Base-by-base conservation (phyloP, 2,888 invertebrate genomes). In the Tupiocoris notatus region DNA sequence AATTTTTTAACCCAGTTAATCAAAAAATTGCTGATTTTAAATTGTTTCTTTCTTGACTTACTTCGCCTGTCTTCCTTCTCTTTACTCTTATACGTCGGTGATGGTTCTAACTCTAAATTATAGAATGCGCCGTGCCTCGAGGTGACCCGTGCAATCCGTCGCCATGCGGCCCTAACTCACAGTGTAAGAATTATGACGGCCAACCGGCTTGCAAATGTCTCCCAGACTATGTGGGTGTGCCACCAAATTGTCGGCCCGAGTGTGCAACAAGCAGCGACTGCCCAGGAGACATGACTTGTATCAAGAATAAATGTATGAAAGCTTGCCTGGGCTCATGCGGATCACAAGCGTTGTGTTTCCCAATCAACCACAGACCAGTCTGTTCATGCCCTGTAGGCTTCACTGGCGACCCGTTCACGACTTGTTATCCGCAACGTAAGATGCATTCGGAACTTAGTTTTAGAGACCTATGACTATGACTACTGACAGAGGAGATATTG, bases 251-350 rank as follows among this genome's bases (percentile, higher is more conserved):
- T 74, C 81, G 83, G 17, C 83, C 83, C 3, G 84, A 84, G 80
- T 85, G 85, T 79, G 80, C 82, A 20, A 73, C 83, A 1, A 94
- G 92, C 83, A 90, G 93, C 0, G 94, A 95, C 82, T 95, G 95
- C 83, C 88, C 91, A 1, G 89, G 89, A 67, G 88, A 91, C 82
- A 85, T 87, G 81, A 91, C 92, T 2, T 93, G 93, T 82, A 87
- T 90, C 16, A 88, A 90, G 83, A 89, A 90, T 81, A 91, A 91
- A 86, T 92, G 92, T 83, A 86, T 87, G 81, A 91, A 94, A 84
- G 94, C 94, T 1, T 94, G 94, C 81, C 89, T 89, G 2, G 78
- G 91, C 25, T 88, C 88, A 6, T 93, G 93, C 82, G 92, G 91
- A 16, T 84, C 88, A 78, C 90, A 90, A 83, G 90, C 93, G 1